Evolutionary conservation across 2,888 invertebrate genomes (phyloP), one percentile per base, ranked within the genome.

Genomic region (Ornithoptera alexandrae): DNA sequence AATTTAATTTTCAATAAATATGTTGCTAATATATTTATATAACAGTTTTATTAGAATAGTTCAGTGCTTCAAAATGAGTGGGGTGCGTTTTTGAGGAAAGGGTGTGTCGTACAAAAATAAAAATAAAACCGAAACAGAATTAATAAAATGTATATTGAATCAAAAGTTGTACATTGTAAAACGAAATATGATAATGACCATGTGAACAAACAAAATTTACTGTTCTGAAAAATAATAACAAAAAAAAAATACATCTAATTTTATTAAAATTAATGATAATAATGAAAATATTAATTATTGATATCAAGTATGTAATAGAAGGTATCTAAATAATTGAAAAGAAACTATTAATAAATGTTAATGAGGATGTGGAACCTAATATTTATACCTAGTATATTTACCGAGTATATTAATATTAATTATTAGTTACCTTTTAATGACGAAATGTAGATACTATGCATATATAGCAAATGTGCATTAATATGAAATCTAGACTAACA

Each of bases 91-190:
- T 6, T 22, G 36, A 30, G 65, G 57, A 58, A 22, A 62, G 65
- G 62, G 20, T 50, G 42, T 18, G 36, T 22, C 24, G 62, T n/a
- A 50, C 24, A 62, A 50, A 66, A 69, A 65, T 30, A 18, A 4
- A 58, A 71, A 69, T 69, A 69, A 69, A 69, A 69, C 69, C 62
- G 57, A 58, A 24, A 57, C 20, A 57, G 67, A 64, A 50, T 53
- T 68, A 42, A 50, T 36, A 62, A 70, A 57, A 67, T 30, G 36
- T 66, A 62, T 60, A 63, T 68, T 62, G 15, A 56, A 56, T 39
- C 20, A 62, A 63, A 63, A 17, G 46, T 50, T 30, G 20, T 62
- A 53, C 50, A 65, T 36, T 62, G 8, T 30, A 46, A 50, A 65
- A 63, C n/a, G 2, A 15, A 50, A 50, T 50, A 42, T 15, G 18